Percentiles rank a stretch among this genome's conserved stretches.
Evolutionary conservation across 2,113 vertebrate species (phyloP).

Genomic region (Danio rerio): GRCz12tu NC_133184.1:19633501-19634000

Average conservation of each 20-base stretch:
- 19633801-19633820: background rate
- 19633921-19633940: background rate
- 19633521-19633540: background rate
- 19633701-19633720: background rate
- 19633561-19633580: background rate
- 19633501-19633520: background rate
- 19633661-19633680: background rate
- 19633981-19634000: constrained; percentile 34
- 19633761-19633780: background rate
- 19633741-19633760: background rate
- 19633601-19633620: background rate
- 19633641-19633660: background rate
- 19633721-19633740: background rate
- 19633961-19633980: constrained; percentile 22
- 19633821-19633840: background rate
- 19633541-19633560: background rate
- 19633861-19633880: background rate
- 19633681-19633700: background rate
- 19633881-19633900: background rate
- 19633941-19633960: constrained; percentile 17
- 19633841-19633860: background rate
- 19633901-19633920: background rate
- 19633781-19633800: too few species aligned
- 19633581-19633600: background rate
- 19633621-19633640: background rate